Conservation (phyloP, 2,113 vertebrate genomes). For the Sinocyclocheilus grahami region DNA sequence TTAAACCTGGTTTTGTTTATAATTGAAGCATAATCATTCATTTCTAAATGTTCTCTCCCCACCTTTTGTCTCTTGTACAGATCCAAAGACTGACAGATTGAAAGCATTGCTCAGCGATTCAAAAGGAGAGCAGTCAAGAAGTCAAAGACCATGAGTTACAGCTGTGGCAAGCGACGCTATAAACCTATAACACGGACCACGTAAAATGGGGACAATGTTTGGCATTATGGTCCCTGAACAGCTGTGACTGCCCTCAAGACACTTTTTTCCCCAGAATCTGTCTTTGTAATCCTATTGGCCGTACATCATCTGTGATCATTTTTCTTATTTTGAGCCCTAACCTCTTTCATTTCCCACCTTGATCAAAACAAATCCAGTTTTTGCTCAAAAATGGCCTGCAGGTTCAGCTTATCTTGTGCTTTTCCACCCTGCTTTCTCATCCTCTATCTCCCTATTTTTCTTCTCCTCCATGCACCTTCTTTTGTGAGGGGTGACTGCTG, state of each 20-base stretch:
- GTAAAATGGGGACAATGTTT: constrained; percentile 69
- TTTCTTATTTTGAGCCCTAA: constrained; percentile 49
- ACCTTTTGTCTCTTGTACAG: constrained; percentile 25
- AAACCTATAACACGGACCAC: constrained; percentile 65
- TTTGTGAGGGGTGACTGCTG: constrained; percentile 88
- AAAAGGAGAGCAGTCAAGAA: constrained; percentile 40
- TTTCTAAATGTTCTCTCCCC: background rate
- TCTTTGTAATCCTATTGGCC: constrained; percentile 42
- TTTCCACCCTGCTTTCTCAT: constrained; percentile 50
- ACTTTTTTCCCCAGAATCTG: constrained; percentile 35
- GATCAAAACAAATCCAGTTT: constrained; percentile 50
- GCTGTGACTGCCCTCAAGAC: constrained; percentile 65
- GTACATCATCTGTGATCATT: constrained; percentile 34
- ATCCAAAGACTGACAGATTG: constrained; percentile 2
- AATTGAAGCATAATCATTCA: background rate
- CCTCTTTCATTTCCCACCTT: constrained; percentile 43
- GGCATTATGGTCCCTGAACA: constrained; percentile 54
- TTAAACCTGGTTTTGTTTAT: background rate
- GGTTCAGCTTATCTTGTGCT: constrained; percentile 50
- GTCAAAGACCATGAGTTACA: constrained; percentile 68
- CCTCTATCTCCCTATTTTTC: constrained; percentile 62
- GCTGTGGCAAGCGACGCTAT: constrained; percentile 59
- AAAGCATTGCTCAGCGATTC: background rate
- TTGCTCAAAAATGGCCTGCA: constrained; percentile 67
- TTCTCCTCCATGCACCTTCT: constrained; percentile 75